phyloP scores from a whole-genome alignment of 2,797 vertebrate genomes.

The Atherinosoma microstoma region DNA sequence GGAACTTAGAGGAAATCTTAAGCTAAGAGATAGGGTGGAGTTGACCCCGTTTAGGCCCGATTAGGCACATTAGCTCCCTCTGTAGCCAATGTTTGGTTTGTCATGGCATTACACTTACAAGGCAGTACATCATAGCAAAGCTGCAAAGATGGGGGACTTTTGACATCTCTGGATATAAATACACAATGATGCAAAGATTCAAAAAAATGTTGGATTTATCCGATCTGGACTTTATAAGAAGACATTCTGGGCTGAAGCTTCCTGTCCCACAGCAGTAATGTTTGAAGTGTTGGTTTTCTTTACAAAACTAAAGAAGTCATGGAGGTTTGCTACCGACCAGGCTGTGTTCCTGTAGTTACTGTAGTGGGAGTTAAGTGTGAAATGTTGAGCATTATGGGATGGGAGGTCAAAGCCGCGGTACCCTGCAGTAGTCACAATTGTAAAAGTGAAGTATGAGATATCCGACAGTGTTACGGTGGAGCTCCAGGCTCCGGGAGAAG shows the following conservation, averaged over 20 bases:
- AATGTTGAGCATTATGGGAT: slow-evolving; percentile 30
- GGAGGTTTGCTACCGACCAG: background rate
- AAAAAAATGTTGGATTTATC: background rate
- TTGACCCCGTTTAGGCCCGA: no score
- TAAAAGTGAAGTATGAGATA: slow-evolving; percentile 71
- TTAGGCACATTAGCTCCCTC: no score
- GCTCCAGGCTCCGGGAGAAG: slow-evolving; percentile 50
- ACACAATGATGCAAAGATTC: no score
- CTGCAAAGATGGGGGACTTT: no score
- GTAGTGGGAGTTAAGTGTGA: slow-evolving; percentile 34
- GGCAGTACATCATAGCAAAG: no score
- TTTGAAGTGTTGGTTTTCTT: background rate
- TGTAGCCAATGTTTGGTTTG: no score
- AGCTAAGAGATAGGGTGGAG: no score
- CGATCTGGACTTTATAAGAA: background rate
- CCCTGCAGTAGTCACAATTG: slow-evolving; percentile 53
- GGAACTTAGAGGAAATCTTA: no score
- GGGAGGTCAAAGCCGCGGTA: slow-evolving; percentile 44
- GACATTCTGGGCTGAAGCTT: background rate
- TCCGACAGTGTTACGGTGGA: slow-evolving; percentile 65
- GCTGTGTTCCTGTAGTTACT: slow-evolving; percentile 7
- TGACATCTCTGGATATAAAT: no score
- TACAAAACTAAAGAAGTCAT: background rate
- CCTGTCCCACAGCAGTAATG: background rate
- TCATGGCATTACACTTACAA: no score